Evolutionary conservation across 2,797 vertebrate species (phyloP), one percentile per base, ranked within the genome.

Genomic region (Lycodopsis pacificus): DNA sequence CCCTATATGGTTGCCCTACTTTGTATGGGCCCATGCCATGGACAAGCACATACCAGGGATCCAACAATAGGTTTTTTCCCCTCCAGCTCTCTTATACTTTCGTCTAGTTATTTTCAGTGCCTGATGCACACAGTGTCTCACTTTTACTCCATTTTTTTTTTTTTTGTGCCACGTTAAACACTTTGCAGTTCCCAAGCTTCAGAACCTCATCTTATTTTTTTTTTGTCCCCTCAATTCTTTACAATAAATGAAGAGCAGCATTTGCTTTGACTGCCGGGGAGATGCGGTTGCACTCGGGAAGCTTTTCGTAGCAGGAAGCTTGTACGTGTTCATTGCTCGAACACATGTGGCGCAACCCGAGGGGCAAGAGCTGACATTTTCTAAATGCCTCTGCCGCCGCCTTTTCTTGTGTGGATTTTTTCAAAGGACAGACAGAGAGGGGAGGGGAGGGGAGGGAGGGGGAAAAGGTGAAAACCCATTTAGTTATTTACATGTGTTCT

Each of bases 11-110:
- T 93, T 95, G 92, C 94, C 94, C 93, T 93, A 91, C 92, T 93
- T 95, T 95, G 92, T 94, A 91, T 92, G 94, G 92, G 91, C 90
- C 93, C 93, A 88, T 94, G 92, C 94, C 92, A 93, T 91, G 93
- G 95, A 96, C 93, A 87, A 94, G 91, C 93, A 93, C 93, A 94
- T 90, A 92, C 94, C 94, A 94, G 94, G 93, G 93, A 95, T 94
- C 94, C 94, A 92, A 93, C 93, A 85, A 94, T 95, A 95, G 95
- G 94, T 95, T 94, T 94, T 93, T 93, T 1, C 92, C 94, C 94
- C 90, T 94, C 86, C 90, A 95, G 92, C 91, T 94, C 91, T 94
- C 92, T 93, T 95, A 91, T 92, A 93, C 90, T 86, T 89, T 93
- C 79, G 80, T 93, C 88, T 92, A 94, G 90, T 93, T 93, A 88